These are phyloP conservation scores for Hydriomena furcata DNA, from an alignment of 2,888 invertebrate genomes.

Conservation along the genomic window DNA sequence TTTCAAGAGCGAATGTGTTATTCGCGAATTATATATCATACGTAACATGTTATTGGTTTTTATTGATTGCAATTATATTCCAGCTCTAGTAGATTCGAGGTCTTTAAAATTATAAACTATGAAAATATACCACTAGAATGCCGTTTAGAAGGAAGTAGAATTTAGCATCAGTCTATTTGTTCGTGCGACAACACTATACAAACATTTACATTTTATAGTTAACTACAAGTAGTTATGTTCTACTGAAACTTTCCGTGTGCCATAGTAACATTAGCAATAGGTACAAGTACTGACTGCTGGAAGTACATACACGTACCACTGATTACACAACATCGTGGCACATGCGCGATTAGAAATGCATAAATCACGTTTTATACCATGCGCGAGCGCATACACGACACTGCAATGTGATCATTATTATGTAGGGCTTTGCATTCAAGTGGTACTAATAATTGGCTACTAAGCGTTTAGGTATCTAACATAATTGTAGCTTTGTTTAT, in stretches of 20 bases:
- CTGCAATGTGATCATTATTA: slow-evolving; percentile 46
- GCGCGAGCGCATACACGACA: slow-evolving; percentile 47
- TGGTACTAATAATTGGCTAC: slow-evolving; percentile 26
- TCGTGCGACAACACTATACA: slow-evolving; percentile 1
- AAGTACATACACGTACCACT: slow-evolving; percentile 25
- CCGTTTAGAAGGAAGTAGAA: slow-evolving; percentile 4
- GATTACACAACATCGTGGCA: slow-evolving; percentile 52
- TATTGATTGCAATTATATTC: neutral
- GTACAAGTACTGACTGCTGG: slow-evolving; percentile 28
- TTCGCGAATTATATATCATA: no score
- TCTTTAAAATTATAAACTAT: no score
- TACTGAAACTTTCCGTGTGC: slow-evolving; percentile 36
- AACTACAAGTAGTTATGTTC: no score
- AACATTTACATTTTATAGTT: slow-evolving; percentile 2
- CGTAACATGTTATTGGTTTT: neutral
- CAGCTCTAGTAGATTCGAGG: neutral
- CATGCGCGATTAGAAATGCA: slow-evolving; percentile 60
- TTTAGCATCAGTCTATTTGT: slow-evolving; percentile 9
- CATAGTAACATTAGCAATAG: slow-evolving; percentile 41
- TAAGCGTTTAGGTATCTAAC: slow-evolving; percentile 14
- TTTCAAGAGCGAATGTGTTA: neutral
- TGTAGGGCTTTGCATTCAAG: slow-evolving; percentile 37
- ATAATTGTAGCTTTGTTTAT: slow-evolving; percentile 9
- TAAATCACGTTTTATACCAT: slow-evolving; percentile 63
- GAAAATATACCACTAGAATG: no score